Base-by-base conservation (phyloP, 1,140 invertebrate species). In the Ceratina australensis region DNA sequence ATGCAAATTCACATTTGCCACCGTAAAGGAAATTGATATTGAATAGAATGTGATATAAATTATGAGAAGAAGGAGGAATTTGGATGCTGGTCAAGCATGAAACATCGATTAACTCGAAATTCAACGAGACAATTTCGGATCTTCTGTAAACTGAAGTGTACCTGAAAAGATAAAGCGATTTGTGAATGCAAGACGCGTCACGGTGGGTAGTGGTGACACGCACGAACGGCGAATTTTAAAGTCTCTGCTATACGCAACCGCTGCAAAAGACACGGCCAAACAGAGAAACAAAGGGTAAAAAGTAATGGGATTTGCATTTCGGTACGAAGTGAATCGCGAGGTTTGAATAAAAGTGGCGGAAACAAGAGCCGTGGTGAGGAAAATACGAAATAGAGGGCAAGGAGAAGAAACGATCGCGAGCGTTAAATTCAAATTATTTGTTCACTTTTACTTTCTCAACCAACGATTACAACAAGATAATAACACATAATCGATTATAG, bases 151-250 rank as follows among this genome's bases (percentile, higher is more conserved):
- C 18, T 22, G 50, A 10, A 42, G 5, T 26, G 61, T 73, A 49
- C 24, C 56, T 60, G 24, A 79, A 75, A 79, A 74, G 47, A 10
- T 42, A 10, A 61, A 26, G 60, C n/a, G 12, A 52, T 7, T 82
- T 72, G 67, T 54, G 54, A 71, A 83, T 86, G 75, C 81, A 49
- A 33, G 47, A 75, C 85, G 78, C 78, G 81, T 79, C 60, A 24
- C 67, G 67, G 15, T 26, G 73, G 57, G 50, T 28, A 52, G 71
- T 67, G 80, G 71, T 67, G 80, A 84, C 81, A 74, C 77, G 75
- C 66, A 75, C 63, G 73, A 57, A 72, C 66, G 65, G 75, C 64
- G 79, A 86, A 86, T 86, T 86, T 85, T 72, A 79, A 86, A 78
- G 72, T 67, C 82, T 49, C 42, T 71, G 8, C 57, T 22, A n/a